Evolutionary conservation across 1,140 invertebrate species (phyloP), one percentile per base, ranked within the genome.

Genomic region (Hesperophylax magnus): DNA sequence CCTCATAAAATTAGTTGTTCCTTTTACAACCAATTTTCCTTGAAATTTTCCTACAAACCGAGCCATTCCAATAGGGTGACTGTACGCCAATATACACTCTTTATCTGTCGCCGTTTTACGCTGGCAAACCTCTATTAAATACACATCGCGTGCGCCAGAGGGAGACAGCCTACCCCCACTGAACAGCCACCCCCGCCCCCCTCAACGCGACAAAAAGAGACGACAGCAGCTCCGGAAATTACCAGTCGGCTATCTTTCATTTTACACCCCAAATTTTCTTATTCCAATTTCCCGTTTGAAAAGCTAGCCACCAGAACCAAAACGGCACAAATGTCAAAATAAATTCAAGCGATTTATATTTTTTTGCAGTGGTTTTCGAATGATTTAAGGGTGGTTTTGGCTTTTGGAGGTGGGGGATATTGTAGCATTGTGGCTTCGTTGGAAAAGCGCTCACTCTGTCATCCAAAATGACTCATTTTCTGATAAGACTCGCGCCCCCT

Each of bases 241-340:
- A 83, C 82, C 79, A 83, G 79, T 81, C 82, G 82, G 60, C 88
- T 89, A 89, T 89, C 88, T 89, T 89, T 88, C 88, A 89, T 89
- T 89, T 89, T 89, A 89, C 88, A 88, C 88, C 88, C 88, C 84
- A 87, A 89, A 89, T 89, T 89, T 89, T 89, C 88, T 89, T 89
- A 89, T 89, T 89, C 88, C 88, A 89, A 89, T 89, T 89, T 89
- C 88, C 88, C 87, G 87, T 89, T 88, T 81, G 82, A 77, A 83
- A 81, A 78, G 79, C 69, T 58, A 34, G 18, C 53, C 56, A 11
- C 71, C 18, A 9, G 58, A 34, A 18, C 9, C 79, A 53, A 67
- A 83, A 77, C 24, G 77, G 15, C 76, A 56, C 52, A 83, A 77
- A 22, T 24, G 54, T 1, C 74, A 24, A 17, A 52, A 60, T 2